A percentile compares a stretch with the other conserved stretches of the same genome.
Conservation (phyloP, 1,140 invertebrate species). For the Bemisia tabaci region DNA sequence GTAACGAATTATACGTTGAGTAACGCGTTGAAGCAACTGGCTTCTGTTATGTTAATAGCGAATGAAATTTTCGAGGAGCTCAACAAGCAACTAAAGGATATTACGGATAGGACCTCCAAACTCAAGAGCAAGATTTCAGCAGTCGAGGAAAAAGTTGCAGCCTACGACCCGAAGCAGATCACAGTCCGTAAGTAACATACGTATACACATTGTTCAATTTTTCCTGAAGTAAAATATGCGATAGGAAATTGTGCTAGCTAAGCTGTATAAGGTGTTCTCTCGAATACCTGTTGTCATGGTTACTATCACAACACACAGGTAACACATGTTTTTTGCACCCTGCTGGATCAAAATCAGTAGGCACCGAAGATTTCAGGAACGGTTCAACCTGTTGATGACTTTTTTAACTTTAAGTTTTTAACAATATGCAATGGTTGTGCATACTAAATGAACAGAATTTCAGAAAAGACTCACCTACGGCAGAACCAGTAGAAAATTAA, state of each 20-base stretch:
- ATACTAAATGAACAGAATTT: no score
- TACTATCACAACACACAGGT: no score
- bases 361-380: no score
- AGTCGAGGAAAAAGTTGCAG: constrained; percentile 42
- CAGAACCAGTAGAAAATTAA: no score
- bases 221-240: neutral
- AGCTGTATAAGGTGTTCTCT: neutral
- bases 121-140: constrained; percentile 44
- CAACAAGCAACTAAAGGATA: constrained; percentile 47
- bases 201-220: constrained; percentile 2
- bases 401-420: no score
- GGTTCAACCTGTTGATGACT: no score
- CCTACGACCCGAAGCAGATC: constrained; percentile 61
- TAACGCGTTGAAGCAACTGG: constrained; percentile 58
- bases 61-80: constrained; percentile 63
- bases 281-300: no score
- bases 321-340: no score
- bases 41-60: constrained; percentile 58
- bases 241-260: neutral
- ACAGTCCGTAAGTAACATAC: constrained; percentile 74
- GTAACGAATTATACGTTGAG: constrained; percentile 62
- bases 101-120: constrained; percentile 45
- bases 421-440: no score
- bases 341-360: no score
- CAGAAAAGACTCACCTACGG: no score